Conservation (phyloP, 37 sponge, comb jelly and placozoan genomes). For the Ianthella basta region DNA sequence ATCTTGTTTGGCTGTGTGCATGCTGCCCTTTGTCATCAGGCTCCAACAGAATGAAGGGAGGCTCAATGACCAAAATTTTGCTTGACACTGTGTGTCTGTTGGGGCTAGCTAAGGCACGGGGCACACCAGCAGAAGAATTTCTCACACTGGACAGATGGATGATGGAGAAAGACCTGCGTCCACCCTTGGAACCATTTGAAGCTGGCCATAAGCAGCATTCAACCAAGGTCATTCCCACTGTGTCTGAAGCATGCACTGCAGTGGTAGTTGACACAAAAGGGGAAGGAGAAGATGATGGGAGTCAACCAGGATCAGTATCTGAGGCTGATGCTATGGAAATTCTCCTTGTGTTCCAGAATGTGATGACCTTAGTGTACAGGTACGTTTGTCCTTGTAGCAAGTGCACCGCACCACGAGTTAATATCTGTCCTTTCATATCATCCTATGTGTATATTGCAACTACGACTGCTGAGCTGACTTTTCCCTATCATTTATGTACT, state of each 20-base stretch:
- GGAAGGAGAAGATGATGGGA: too few species aligned
- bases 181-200: too few species aligned
- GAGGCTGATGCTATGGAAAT: background rate
- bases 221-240: too few species aligned
- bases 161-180: too few species aligned
- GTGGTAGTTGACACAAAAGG: too few species aligned
- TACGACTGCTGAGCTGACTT: too few species aligned
- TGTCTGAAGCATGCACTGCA: too few species aligned
- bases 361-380: slow-evolving; percentile 1
- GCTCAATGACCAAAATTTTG: slow-evolving; percentile 65
- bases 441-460: background rate
- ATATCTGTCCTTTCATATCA: background rate
- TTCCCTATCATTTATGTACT: too few species aligned
- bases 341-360: background rate
- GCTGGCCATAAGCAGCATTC: too few species aligned
- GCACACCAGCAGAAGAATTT: too few species aligned
- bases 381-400: background rate
- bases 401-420: background rate
- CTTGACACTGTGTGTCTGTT: slow-evolving; percentile 44
- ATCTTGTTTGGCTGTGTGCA: too few species aligned
- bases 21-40: slow-evolving; percentile 39
- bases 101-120: background rate
- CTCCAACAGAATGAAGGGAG: slow-evolving; percentile 78
- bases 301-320: background rate
- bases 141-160: too few species aligned